Base-by-base conservation (phyloP, 53 echinoderm and acorn worm genomes). In the Antedon mediterranea region DNA sequence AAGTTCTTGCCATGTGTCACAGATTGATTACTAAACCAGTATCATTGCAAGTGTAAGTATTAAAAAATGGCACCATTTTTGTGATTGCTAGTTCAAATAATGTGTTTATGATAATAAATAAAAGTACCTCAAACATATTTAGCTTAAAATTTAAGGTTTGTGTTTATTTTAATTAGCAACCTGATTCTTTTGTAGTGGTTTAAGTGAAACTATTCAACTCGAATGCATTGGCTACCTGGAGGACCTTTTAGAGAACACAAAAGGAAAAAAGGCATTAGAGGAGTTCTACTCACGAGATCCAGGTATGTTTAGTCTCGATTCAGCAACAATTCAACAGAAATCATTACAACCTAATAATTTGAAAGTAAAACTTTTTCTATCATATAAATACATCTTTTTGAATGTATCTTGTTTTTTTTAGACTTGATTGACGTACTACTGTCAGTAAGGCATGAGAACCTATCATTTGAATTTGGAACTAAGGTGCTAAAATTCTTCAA, bases 401-500 rank as follows among this genome's bases (percentile, higher is more conserved):
- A 6, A 6, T 37, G 4, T 37, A 37, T 6, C 11, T 37, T 37
- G 11, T 83, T 20, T 72, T 43, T 70, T 76, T 14, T 80, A 94
- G 95, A 94, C 43, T 79, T 95, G 29, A 83, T 92, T 32, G 79
- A 83, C 32, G 81, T 94, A 13, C 82, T 91, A 43, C 76, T 95
- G 74, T 89, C 91, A 5, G 87, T 90, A 30, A 83, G 91, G 72
- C 89, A 95, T 87, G 92, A 92, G 77, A 85, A 89, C 74, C 92
- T 95, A 0, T 91, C 91, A 0, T 86, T 87, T 0, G 89, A 91
- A 43, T 91, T 87, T 76, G 91, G 92, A 32, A 89, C 89, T 71
- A 91, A 86, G 32, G 84, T 92, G 0, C 86, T 95, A 30, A 89
- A 91, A 76, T 95, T 91, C 82, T 95, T 95, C 79, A 88, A 92